Evolutionary conservation across 64 coral and sea anemone genomes (phyloP).

Genomic region (Anthopleura sola): DNA sequence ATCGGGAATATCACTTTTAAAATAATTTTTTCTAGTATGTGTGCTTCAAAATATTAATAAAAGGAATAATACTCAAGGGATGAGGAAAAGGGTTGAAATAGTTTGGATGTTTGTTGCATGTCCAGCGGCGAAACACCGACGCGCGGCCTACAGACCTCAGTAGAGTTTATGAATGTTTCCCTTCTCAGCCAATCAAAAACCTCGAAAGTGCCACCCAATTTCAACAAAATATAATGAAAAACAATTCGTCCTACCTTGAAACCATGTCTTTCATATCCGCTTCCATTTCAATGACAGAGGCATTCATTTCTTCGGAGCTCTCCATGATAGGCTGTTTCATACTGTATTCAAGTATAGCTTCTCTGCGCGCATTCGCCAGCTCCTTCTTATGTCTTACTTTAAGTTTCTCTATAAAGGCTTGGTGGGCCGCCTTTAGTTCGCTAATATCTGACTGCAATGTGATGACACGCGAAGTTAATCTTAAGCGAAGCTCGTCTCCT

Average conservation of each 20-base stretch:
- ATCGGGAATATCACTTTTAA: too few species aligned
- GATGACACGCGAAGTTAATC: slow-evolving; percentile 90
- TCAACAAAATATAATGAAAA: too few species aligned
- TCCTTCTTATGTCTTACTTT: slow-evolving; percentile 75
- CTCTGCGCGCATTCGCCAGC: slow-evolving; percentile 60
- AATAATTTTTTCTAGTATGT: too few species aligned
- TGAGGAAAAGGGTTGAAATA: not conserved
- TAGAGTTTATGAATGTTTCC: not conserved
- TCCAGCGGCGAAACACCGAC: not conserved
- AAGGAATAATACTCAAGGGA: not conserved
- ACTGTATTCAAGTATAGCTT: slow-evolving; percentile 77
- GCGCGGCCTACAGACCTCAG: not conserved
- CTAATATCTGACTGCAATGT: slow-evolving; percentile 97
- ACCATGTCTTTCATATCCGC: slow-evolving; percentile 80
- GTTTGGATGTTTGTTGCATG: not conserved
- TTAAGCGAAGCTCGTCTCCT: slow-evolving; percentile 71
- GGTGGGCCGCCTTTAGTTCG: slow-evolving; percentile 81
- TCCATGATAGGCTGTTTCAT: slow-evolving; percentile 61
- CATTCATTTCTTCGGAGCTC: slow-evolving; percentile 60
- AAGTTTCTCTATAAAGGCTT: slow-evolving; percentile 61
- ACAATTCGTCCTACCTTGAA: slow-evolving; percentile 55
- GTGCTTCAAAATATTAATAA: not conserved
- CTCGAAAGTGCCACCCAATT: not conserved
- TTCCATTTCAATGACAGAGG: slow-evolving; percentile 68
- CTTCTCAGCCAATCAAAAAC: not conserved